phyloP scores from a whole-genome alignment of 2,113 vertebrate genomes.

The Leucopsar rothschildi region DNA sequence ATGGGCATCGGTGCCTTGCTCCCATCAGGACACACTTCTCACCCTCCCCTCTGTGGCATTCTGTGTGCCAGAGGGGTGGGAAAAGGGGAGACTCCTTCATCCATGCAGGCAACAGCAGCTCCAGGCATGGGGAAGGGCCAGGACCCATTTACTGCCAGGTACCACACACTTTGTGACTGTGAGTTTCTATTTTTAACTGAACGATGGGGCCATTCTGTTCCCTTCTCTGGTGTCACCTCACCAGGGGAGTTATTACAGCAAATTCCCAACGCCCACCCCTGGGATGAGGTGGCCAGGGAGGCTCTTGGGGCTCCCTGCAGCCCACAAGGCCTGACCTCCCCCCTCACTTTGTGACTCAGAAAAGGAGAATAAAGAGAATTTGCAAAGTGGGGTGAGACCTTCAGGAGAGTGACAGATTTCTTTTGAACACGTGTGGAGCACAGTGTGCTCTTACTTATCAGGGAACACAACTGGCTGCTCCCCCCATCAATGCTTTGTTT shows the following conservation, averaged over 20 bases:
- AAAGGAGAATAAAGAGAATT: neutral
- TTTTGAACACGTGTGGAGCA: neutral
- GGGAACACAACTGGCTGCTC: neutral
- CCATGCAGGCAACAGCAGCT: neutral
- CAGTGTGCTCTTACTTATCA: neutral
- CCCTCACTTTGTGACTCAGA: neutral
- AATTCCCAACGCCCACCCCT: neutral
- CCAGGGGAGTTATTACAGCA: neutral
- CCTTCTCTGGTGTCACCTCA: neutral
- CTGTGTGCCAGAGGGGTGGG: neutral
- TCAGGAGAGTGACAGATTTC: neutral
- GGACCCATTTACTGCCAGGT: neutral
- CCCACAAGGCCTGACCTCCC: neutral
- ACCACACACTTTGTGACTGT: neutral
- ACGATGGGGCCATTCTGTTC: neutral
- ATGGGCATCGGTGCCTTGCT: neutral
- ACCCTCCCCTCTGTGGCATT: fast-evolving
- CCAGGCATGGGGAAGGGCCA: neutral
- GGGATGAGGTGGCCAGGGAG: neutral
- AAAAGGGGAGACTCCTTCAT: neutral
- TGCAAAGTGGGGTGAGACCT: neutral
- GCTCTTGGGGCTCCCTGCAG: neutral
- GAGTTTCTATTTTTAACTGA: neutral
- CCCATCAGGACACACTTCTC: neutral
- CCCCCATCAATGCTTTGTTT: neutral